Base-by-base conservation (phyloP, 2,888 invertebrate species). In the Metacarcinus magister region DNA sequence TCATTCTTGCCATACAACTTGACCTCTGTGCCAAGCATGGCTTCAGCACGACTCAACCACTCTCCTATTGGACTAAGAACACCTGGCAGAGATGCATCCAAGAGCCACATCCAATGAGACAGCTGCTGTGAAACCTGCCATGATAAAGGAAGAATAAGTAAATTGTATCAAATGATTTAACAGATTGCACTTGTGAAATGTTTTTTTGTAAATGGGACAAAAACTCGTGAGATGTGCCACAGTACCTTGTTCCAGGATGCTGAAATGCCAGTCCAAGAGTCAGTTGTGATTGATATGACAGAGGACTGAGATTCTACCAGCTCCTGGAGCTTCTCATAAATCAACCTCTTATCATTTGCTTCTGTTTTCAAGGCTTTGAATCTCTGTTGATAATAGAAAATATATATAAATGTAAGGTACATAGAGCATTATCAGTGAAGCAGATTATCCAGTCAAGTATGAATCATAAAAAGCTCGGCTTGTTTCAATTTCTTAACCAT, bases 21-120 rank as follows among this genome's bases (percentile, higher is more conserved):
- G 97, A 99, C 98, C 97, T 99, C 99, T 97, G 98, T 98, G 97
- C 98, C 98, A 94, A 99, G 98, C 94, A 99, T 98, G 97, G 98
- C 98, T 97, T 99, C 99, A 32, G 99, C 99, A 97, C 98, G 98
- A 96, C 99, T 98, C 94, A 99, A 98, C 99, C 99, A 99, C 97
- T 99, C 98, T 94, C 99, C 99, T 28, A 99, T 98, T 97, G 98
- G 98, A 96, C 98, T 98, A 97, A 99, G 98, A 97, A 99, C 99
- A 87, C 99, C 99, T 13, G 99, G 99, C 95, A 99, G 98, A 97
- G 98, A 98, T 0, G 98, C 98, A 97, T 99, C 99, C 97, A 99
- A 98, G 94, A 99, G 98, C 99, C 99, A 99, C 97, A 99, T 98
- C 99, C 99, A 99, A 97, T 98, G 98, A 97, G 98, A 98, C 98